These are phyloP conservation scores for Stenchaetothrips biformis DNA, from an alignment of 2,888 invertebrate species.

Conservation along the genomic window DNA sequence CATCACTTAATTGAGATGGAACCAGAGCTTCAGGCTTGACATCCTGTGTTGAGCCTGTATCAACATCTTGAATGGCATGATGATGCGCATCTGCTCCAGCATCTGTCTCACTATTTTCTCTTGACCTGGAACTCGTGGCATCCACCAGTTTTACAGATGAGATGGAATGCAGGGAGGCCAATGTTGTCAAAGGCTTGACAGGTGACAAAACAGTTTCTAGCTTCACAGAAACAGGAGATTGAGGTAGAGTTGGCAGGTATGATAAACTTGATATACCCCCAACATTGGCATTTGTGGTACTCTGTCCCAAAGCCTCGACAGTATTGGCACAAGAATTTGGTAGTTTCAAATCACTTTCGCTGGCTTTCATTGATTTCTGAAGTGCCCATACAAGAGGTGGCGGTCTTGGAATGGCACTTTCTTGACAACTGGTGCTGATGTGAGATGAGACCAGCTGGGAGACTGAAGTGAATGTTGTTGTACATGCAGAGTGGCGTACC, in stretches of 20 bases:
- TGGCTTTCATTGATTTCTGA: neutral
- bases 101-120: neutral
- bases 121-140: neutral
- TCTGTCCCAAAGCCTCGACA: too few species aligned
- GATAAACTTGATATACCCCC: too few species aligned
- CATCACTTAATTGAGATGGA: neutral
- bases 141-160: neutral
- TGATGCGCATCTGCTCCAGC: neutral
- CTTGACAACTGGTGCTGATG: neutral
- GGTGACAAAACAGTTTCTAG: neutral
- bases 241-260: neutral
- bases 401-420: neutral
- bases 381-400: neutral
- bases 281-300: too few species aligned
- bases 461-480: neutral
- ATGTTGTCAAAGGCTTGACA: neutral
- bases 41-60: neutral
- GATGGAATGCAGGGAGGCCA: neutral
- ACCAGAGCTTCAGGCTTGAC: neutral
- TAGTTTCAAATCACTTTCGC: neutral
- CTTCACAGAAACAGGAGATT: neutral
- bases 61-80: neutral
- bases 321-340: too few species aligned
- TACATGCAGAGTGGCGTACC: neutral
- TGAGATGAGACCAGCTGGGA: slow-evolving; percentile 12